Conservation (phyloP, 2,113 vertebrate species). For the Stercorarius parasiticus region DNA sequence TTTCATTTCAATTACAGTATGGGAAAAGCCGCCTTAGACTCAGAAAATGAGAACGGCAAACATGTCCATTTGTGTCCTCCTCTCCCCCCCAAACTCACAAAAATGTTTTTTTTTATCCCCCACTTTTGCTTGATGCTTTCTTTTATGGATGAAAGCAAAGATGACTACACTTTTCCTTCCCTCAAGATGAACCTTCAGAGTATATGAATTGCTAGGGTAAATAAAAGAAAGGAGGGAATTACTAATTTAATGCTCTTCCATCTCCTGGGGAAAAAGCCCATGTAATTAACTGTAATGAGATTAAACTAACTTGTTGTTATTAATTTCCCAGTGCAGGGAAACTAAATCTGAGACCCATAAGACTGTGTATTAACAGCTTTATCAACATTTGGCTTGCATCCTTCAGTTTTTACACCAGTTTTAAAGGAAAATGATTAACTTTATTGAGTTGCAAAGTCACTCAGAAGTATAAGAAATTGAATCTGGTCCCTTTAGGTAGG, state of each 20-base stretch:
- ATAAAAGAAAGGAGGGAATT: conserved; percentile 66
- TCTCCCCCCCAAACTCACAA: not conserved
- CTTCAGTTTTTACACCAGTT: not conserved
- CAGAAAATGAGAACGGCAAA: not conserved
- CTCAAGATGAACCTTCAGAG: conserved; percentile 40
- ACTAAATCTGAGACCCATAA: conserved; percentile 49
- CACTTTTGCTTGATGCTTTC: not conserved
- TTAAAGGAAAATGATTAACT: not conserved
- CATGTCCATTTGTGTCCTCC: not conserved
- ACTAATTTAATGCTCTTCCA: conserved; percentile 66
- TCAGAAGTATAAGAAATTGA: not conserved
- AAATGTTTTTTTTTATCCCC: not conserved
- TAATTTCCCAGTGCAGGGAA: conserved; percentile 57
- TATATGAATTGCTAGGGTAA: conserved; percentile 56
- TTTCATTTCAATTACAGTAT: not conserved
- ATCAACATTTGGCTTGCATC: conserved; percentile 10
- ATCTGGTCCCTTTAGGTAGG: not conserved
- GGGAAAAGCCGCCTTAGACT: not conserved
- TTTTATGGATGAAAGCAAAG: not conserved
- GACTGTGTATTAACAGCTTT: conserved; percentile 28
- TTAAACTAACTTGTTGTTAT: conserved; percentile 74
- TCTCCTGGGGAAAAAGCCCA: conserved; percentile 63
- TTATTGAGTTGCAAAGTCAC: not conserved
- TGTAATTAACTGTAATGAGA: conserved; percentile 79
- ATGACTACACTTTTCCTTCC: conserved; percentile 10